Evolutionary conservation across 2,888 invertebrate genomes (phyloP).

Genomic region (Andrena praecox): DNA sequence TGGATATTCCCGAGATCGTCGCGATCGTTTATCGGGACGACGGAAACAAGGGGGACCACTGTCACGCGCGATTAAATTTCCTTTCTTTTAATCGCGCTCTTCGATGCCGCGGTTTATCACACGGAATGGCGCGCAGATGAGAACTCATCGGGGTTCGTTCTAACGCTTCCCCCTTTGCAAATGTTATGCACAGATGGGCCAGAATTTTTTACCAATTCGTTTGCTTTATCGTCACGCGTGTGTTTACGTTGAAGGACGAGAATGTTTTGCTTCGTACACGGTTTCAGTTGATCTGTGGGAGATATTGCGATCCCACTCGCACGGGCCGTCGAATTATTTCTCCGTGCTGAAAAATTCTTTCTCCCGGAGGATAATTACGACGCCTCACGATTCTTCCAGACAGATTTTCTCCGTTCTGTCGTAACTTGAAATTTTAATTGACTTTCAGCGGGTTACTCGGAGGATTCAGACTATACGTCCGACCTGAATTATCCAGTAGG

Average conservation of each 20-base stretch:
- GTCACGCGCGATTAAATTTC: constrained; percentile 4
- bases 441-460: constrained; percentile 95
- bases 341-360: neutral
- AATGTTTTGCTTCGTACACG: constrained; percentile 21
- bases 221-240: constrained; percentile 9
- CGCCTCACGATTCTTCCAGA: neutral
- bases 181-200: neutral
- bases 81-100: neutral
- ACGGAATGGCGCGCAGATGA: neutral
- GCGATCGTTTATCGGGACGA: constrained; percentile 23
- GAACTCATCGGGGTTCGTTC: constrained; percentile 20
- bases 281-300: neutral
- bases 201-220: constrained; percentile 18
- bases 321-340: constrained; percentile 11
- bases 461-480: constrained; percentile 98
- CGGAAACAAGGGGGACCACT: neutral
- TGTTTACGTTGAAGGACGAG: neutral
- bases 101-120: neutral
- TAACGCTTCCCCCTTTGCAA: neutral
- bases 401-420: neutral
- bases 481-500: constrained; percentile 97
- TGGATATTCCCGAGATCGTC: constrained; percentile 23
- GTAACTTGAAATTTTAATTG: constrained; percentile 54
- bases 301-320: constrained; percentile 16
- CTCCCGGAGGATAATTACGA: neutral